Percentiles rank a stretch among this genome's conserved stretches.
These are phyloP conservation scores for Aythya baeri DNA, from an alignment of 2,113 vertebrate genomes.

Conservation along the genomic window DNA sequence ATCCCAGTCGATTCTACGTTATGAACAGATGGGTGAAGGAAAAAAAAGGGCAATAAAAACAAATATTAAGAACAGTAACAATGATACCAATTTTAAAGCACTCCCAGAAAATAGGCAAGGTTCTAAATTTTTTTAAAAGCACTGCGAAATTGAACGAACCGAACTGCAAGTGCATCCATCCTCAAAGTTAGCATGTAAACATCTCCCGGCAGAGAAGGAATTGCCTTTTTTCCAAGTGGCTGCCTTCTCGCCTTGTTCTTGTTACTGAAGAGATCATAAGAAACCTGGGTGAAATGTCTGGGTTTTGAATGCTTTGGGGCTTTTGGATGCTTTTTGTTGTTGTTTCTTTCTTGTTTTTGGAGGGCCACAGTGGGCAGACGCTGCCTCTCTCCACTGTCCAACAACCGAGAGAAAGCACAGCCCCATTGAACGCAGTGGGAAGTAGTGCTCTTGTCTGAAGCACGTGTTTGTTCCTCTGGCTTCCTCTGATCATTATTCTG, in stretches of 20 bases:
- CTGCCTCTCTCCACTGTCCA: background rate
- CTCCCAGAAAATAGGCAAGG: background rate
- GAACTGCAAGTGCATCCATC: constrained; percentile 23
- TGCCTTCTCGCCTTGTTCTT: background rate
- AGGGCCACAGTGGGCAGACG: rapidly evolving
- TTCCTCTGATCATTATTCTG: background rate
- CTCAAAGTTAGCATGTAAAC: constrained; percentile 14
- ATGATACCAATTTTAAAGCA: constrained; percentile 27
- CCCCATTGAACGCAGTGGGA: background rate
- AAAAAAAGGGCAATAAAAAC: constrained; percentile 39
- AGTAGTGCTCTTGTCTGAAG: background rate
- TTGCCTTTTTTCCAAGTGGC: constrained; percentile 25
- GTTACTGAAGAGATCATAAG: background rate
- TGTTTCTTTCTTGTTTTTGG: background rate
- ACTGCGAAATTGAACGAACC: constrained; percentile 7
- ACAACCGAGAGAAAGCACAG: background rate
- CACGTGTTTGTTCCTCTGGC: background rate
- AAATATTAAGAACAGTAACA: constrained; percentile 48
- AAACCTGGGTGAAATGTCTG: background rate
- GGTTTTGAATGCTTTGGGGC: background rate
- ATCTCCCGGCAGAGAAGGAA: background rate
- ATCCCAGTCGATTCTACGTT: background rate
- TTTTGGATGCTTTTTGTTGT: background rate
- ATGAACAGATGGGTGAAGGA: constrained; percentile 35
- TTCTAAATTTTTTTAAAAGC: constrained; percentile 13